These are phyloP conservation scores for Dasyprocta punctata DNA, from an alignment of 2,113 vertebrate species.

Conservation along the genomic window DNA sequence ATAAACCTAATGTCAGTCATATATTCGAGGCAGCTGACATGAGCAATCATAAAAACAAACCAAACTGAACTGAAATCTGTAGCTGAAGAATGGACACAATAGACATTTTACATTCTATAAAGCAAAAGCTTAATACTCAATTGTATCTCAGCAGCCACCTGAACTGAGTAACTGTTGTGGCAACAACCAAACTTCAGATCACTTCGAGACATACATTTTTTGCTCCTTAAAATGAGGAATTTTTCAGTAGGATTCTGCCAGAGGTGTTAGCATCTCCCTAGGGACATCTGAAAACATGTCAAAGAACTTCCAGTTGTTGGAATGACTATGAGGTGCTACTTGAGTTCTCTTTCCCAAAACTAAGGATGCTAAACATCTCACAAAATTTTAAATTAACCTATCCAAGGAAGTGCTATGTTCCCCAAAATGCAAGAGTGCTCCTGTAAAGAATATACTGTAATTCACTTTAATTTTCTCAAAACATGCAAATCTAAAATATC, in stretches of 20 bases:
- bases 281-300: not conserved
- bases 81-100: constrained; percentile 73
- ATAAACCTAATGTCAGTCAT: constrained; percentile 65
- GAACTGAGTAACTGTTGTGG: not conserved
- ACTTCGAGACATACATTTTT: not conserved
- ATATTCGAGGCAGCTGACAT: constrained; percentile 58
- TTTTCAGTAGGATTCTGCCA: not conserved
- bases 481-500: constrained; percentile 4
- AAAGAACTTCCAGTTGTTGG: not conserved
- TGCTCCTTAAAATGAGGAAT: not conserved
- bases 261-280: no score
- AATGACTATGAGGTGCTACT: not conserved
- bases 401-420: not conserved
- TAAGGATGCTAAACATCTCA: not conserved
- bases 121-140: constrained; percentile 42
- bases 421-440: not conserved
- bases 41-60: constrained; percentile 74
- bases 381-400: not conserved
- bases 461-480: constrained; percentile 36
- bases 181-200: not conserved
- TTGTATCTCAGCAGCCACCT: not conserved
- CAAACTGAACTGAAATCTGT: constrained; percentile 57
- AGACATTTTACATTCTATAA: constrained; percentile 62
- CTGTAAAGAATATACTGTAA: not conserved
- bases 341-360: not conserved